Base-by-base conservation (phyloP, 2,113 vertebrate species). In the Prionailurus bengalensis region DNA sequence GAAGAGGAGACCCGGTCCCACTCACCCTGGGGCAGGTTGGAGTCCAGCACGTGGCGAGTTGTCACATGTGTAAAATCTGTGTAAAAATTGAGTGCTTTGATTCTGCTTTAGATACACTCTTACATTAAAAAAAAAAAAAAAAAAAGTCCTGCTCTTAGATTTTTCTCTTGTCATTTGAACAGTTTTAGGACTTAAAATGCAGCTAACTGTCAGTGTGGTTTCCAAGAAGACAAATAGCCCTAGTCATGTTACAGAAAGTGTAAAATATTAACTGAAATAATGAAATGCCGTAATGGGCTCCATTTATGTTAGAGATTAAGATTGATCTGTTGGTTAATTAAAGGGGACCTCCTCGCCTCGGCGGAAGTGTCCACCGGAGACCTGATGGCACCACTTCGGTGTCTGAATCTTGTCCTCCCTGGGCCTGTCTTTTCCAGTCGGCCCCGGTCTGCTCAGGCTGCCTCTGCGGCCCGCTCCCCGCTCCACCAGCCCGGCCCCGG, bases 1-100 rank as follows among this genome's bases (percentile, higher is more conserved):
- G 87, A 96, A 66, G 70, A 85, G 16, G 51, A 58, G 90, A 97
- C 97, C 95, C 92, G 91, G 80, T 95, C 94, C 39, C 97, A 45
- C 80, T 97, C 51, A 84, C 80, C 92, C 81, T 95, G 95, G 97
- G 96, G 27, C 82, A 89, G 91, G 65, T 96, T 80, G 97, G 85
- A 61, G 78, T 36, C 73, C 27, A 83, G 80, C 86, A 29, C 76
- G 51, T 55, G 90, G 82, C 71, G 39, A 88, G 25, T 68, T 48
- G 39, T 96, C 92, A 33, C 71, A 71, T 2, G 3, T 66, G 23
- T 63, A 27, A 74, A 78, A 71, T 29, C 36, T 73, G 23, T 27
- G 84, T 58, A 39, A 27, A 83, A 70, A 76, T 5, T 0, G 1
- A 58, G 53, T 78, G 36, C 48, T 76, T 78, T 71, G 2, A 19